Conservation (phyloP, 2,888 invertebrate genomes). For the Mylabris sibirica region DNA sequence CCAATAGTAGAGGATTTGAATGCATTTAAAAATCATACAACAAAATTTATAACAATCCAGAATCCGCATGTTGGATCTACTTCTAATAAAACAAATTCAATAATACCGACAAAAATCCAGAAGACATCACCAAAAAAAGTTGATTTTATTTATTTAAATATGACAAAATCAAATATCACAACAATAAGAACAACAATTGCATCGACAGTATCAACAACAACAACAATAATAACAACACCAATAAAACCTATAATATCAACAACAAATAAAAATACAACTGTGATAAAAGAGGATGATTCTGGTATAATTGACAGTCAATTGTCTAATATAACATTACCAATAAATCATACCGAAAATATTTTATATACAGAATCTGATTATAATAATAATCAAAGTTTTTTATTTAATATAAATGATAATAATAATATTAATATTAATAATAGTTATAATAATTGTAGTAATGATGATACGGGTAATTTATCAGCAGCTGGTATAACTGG, state of each 20-base stretch:
- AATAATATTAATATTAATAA: conserved; percentile 29
- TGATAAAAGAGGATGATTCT: conserved; percentile 54
- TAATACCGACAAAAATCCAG: conserved; percentile 19
- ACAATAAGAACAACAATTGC: conserved; percentile 20
- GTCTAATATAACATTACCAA: conserved; percentile 43
- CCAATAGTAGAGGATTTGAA: neutral
- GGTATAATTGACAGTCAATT: conserved; percentile 40
- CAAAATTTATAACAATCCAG: neutral
- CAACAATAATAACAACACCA: conserved; percentile 30
- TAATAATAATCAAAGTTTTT: conserved; percentile 45
- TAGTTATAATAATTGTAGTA: conserved; percentile 37
- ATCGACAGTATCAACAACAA: no score
- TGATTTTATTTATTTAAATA: conserved; percentile 36
- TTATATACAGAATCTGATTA: conserved; percentile 47
- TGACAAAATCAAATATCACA: conserved; percentile 29
- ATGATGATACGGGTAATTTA: conserved; percentile 45
- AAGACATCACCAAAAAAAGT: conserved; percentile 43
- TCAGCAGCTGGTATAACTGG: conserved; percentile 68
- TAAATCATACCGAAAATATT: conserved; percentile 49
- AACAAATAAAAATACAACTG: conserved; percentile 51
- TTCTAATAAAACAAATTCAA: conserved; percentile 34
- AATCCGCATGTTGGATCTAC: conserved; percentile 47
- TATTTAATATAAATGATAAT: conserved; percentile 44
- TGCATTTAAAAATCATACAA: neutral
- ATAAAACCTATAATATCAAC: conserved; percentile 28